Evolutionary conservation across 1,140 invertebrate species (phyloP).

Genomic region (Aphaenogaster ashmeadi): DNA sequence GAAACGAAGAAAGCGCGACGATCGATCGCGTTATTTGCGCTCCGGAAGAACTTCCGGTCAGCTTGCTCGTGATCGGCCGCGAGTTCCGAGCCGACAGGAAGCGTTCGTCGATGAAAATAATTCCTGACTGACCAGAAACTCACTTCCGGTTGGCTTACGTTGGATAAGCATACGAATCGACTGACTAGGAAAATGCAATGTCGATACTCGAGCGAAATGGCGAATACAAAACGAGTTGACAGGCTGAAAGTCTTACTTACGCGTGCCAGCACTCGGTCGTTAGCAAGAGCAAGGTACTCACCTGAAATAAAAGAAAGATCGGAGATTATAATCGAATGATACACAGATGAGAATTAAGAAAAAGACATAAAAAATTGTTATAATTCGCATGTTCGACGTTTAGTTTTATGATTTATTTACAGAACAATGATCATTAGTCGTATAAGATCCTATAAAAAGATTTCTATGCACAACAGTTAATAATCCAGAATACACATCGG

Average conservation of each 20-base stretch:
- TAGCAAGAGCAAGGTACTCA: conserved; percentile 71
- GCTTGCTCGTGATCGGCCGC: conserved; percentile 58
- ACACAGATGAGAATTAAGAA: not conserved
- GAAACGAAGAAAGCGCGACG: conserved; percentile 40
- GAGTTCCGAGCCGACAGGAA: conserved; percentile 56
- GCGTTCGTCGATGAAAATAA: conserved; percentile 41
- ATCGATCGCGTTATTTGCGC: conserved; percentile 58
- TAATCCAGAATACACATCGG: not conserved
- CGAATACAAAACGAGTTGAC: not conserved
- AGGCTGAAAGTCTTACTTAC: conserved; percentile 48
- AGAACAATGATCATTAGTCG: too few relatives aligned
- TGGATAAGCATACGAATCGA: conserved; percentile 41
- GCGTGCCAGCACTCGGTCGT: not conserved
- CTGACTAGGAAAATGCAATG: not conserved
- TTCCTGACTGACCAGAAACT: conserved; percentile 49
- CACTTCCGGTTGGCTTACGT: conserved; percentile 48
- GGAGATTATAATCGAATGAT: not conserved
- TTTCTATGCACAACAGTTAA: conserved; percentile 15
- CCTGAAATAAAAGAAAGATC: conserved; percentile 79
- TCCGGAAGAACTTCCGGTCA: conserved; percentile 70
- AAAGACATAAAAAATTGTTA: not conserved
- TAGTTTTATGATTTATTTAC: not conserved
- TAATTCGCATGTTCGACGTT: not conserved
- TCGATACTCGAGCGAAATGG: conserved; percentile 12
- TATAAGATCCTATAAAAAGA: not conserved